These are phyloP conservation scores for human (Homo sapiens) DNA, from an alignment of 2,113 vertebrate species.

Conservation along the genomic window GRCh38 chr11:88414001-88414500, in stretches of 20 bases:
- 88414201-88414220: constrained; percentile 25
- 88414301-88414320: neutral
- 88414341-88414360: constrained; percentile 9
- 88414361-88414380: constrained; percentile 32
- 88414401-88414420: neutral
- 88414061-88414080: constrained; percentile 12
- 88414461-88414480: neutral
- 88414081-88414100: neutral
- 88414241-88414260: neutral
- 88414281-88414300: neutral
- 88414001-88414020: neutral
- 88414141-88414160: neutral
- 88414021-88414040: neutral
- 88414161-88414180: neutral
- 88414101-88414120: constrained; percentile 34
- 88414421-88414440: neutral
- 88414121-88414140: neutral
- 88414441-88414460: constrained; percentile 28
- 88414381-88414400: constrained; percentile 13
- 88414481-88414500: neutral
- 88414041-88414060: neutral
- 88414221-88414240: constrained; percentile 29
- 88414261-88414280: constrained; percentile 23
- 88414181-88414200: neutral
- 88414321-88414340: constrained; percentile 37